Base-by-base conservation (phyloP, 2,797 vertebrate genomes). In the Muraenolepis orangiensis region DNA sequence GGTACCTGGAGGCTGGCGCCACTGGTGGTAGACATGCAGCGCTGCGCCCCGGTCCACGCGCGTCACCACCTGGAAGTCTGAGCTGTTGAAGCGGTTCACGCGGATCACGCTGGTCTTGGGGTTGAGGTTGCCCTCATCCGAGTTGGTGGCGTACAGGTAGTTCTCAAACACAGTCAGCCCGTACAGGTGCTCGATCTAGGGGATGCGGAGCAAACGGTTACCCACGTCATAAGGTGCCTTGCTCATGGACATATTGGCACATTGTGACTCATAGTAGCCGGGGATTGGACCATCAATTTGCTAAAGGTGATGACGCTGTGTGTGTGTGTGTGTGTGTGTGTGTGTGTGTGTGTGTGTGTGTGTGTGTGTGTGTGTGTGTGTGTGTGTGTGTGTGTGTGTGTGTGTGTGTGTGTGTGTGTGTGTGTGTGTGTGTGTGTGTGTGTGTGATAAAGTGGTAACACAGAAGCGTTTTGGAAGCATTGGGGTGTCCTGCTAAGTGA, bases 111-210 rank as follows among this genome's bases (percentile, higher is more conserved):
- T 99, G 4, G 96, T 98, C 87, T 99, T 99, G 88, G 97, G 96
- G 91, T 98, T 97, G 31, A 95, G 92, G 18, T 97, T 98, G 86
- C 96, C 96, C 0, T 97, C 97, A 82, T 98, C 97, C 0, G 96
- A 98, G 90, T 98, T 99, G 88, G 97, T 99, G 80, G 97, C 97
- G 0, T 99, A 99, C 70, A 99, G 92, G 82, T 99, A 99, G 82
- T 99, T 99, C 93, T 99, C 98, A 0, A 99, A 99, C 14, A 99
- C 98, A 0, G 97, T 99, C 80, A 99, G 92, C 16, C 96, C 96
- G 0, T 98, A 98, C 31, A 99, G 91, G 78, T 99, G 96, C 16
- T 98, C 96, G 0, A 98, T 98, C 98, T 99, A 87, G 69, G 76
- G 71, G n/a, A 51, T 10, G 51, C 3, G 14, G 11, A 23, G 23